Evolutionary conservation across 2,888 invertebrate species (phyloP).

Genomic region (Miltochrista miniata): DNA sequence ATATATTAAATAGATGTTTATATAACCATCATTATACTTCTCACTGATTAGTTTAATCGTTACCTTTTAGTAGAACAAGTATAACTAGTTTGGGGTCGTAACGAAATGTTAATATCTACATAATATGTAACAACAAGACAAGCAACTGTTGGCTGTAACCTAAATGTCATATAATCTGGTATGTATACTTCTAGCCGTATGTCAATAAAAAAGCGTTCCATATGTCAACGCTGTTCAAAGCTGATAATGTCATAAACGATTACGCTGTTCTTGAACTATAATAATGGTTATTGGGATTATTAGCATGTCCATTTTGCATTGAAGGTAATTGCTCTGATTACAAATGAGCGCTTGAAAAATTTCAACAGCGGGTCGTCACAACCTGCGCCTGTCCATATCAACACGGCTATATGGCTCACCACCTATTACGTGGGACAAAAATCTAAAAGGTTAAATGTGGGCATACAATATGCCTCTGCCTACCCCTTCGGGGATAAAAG

Average conservation of each 20-base stretch:
- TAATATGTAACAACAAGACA: conserved; percentile 17
- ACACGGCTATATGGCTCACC: no score
- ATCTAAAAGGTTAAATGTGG: no score
- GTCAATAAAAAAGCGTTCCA: background rate
- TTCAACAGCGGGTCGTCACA: no score
- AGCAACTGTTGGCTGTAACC: conserved; percentile 4
- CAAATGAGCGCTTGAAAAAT: no score
- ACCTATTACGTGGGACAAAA: no score
- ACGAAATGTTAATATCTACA: conserved; percentile 15
- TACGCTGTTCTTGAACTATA: background rate
- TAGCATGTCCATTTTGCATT: no score
- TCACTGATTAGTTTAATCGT: conserved; percentile 7
- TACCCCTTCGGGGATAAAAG: no score
- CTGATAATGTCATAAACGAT: background rate
- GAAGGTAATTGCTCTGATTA: no score
- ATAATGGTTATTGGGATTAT: no score
- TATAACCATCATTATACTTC: background rate
- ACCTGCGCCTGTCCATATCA: no score
- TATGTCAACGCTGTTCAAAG: background rate
- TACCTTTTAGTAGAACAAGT: conserved; percentile 22
- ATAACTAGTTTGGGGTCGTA: conserved; percentile 24
- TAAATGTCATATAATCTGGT: conserved; percentile 18
- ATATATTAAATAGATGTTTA: background rate
- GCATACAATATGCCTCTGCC: no score
- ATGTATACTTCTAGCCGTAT: no score